Base-by-base conservation (phyloP, 2,797 vertebrate species). In the Enteromius unitaeniatus region DNA sequence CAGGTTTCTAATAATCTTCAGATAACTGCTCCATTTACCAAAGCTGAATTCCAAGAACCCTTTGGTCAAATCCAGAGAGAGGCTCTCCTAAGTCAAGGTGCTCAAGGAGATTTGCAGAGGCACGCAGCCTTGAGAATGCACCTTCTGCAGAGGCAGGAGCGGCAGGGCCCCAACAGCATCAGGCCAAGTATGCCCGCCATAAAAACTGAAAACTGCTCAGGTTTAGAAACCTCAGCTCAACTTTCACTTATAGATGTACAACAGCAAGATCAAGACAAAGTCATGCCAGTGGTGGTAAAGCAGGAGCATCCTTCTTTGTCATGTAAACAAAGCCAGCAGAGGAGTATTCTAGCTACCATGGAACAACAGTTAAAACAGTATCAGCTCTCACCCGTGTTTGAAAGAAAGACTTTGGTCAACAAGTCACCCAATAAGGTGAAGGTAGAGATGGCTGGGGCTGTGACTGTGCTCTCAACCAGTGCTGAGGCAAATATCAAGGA, bases 321-420 rank as follows among this genome's bases (percentile, higher is more conserved):
- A 85, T 94, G 91, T 0, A 94, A 94, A 23, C 90, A 88, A 42
- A 58, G 75, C 79, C 93, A 94, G 83, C 93, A 93, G 51, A 95
- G 92, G 88, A 99, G 96, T 90, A 99, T 99, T 87, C 94, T 99
- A 6, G 97, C 97, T 87, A 97, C 96, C 83, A 98, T 99, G 97
- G 98, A 99, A 91, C 96, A 97, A 91, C 97, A 95, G 83, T 92
- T 99, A 73, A 97, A 94, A 89, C 97, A 98, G 89, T 97, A 97
- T 91, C 96, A 97, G 91, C 96, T 95, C 88, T 97, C 97, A 83
- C 94, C 97, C 49, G 92, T 96, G 62, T 98, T 97, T 93, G 97
- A 99, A 88, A 97, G 96, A 87, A 97, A 97, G 90, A 91, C 96
- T 21, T 86, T 97, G 85, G 92, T 93, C 78, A 91, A 97, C 70